Evolutionary conservation across 2,797 vertebrate genomes (phyloP).

Genomic region (Fratercula arctica): DNA sequence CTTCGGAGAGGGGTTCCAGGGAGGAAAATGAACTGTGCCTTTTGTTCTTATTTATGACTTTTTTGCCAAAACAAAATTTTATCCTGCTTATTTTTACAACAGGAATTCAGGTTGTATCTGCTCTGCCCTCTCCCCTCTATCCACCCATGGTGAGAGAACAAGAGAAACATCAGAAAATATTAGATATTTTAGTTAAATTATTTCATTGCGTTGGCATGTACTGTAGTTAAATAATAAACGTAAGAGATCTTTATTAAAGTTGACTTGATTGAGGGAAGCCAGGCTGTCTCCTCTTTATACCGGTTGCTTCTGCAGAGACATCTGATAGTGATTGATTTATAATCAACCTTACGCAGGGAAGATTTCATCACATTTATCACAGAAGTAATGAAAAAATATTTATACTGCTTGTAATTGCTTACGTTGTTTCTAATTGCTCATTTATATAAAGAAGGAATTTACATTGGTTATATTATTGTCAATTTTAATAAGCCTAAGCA

Average conservation of each 20-base stretch:
- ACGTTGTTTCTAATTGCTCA: constrained; percentile 26
- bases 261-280: neutral
- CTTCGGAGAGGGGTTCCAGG: neutral
- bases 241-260: neutral
- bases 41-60: neutral
- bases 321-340: neutral
- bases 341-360: neutral
- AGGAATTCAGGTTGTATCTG: neutral
- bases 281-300: neutral
- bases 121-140: neutral
- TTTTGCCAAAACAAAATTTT: neutral
- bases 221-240: neutral
- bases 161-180: neutral
- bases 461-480: neutral
- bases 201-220: neutral
- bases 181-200: neutral
- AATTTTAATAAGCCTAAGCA: constrained; percentile 34
- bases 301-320: neutral
- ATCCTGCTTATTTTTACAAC: neutral
- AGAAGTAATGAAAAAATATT: constrained; percentile 19
- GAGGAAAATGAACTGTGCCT: neutral
- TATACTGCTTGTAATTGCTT: constrained; percentile 19
- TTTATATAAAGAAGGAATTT: constrained; percentile 32
- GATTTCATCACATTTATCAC: neutral
- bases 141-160: neutral